A percentile compares a stretch with the other conserved stretches of the same genome.
Evolutionary conservation across 2,797 vertebrate genomes (phyloP).

Genomic region (Paguma larvata): DNA sequence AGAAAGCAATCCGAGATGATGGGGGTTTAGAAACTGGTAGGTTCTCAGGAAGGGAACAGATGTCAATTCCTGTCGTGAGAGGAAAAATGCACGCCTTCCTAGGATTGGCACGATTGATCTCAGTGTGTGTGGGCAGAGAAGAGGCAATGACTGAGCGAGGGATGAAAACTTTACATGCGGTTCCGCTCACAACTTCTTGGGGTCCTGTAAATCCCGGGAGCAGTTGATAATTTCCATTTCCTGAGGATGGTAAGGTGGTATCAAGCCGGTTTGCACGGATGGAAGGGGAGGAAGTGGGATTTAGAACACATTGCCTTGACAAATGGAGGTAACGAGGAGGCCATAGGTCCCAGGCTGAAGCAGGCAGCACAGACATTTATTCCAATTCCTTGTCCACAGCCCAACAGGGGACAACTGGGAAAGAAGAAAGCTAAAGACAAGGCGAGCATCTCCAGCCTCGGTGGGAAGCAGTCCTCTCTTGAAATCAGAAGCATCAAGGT

Average conservation of each 20-base stretch:
- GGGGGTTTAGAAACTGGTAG: background rate
- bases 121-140: background rate
- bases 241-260: background rate
- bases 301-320: background rate
- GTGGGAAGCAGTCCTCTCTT: no score
- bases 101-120: background rate
- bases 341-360: background rate
- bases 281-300: no score
- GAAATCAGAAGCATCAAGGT: background rate
- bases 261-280: background rate
- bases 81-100: background rate
- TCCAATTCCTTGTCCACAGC: background rate
- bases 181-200: background rate
- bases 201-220: background rate
- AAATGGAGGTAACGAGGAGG: background rate
- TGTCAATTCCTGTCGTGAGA: background rate
- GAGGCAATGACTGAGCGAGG: background rate
- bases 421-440: background rate
- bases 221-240: background rate
- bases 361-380: no score
- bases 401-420: background rate
- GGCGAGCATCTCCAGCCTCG: fast-evolving
- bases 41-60: background rate
- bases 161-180: background rate
- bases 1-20: background rate